Evolutionary conservation across 2,888 invertebrate genomes (phyloP).

Genomic region (Campoletis raptor): DNA sequence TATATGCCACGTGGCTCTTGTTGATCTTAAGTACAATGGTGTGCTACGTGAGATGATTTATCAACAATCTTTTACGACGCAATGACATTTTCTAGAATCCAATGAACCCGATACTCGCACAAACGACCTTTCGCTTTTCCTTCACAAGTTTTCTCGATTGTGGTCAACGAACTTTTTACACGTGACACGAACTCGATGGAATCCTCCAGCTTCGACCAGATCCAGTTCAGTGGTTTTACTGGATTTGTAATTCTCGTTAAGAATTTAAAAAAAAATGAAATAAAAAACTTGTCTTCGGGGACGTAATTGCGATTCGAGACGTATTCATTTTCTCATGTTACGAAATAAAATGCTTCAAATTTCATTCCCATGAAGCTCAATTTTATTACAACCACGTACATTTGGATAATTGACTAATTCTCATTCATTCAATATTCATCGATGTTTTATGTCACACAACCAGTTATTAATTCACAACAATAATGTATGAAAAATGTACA

Average conservation of each 20-base stretch:
- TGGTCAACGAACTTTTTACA: slow-evolving; percentile 56
- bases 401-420: background rate
- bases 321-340: slow-evolving; percentile 37
- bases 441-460: background rate
- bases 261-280: no score
- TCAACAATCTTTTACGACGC: slow-evolving; percentile 37
- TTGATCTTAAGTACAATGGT: background rate
- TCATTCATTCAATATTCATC: background rate
- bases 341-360: background rate
- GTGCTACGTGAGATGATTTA: slow-evolving; percentile 50
- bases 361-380: background rate
- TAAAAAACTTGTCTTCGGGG: slow-evolving; percentile 38
- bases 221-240: slow-evolving; percentile 29
- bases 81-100: slow-evolving; percentile 30
- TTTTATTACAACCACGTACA: background rate
- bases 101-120: slow-evolving; percentile 52
- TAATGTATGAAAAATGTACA: background rate
- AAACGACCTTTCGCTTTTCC: slow-evolving; percentile 64
- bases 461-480: slow-evolving; percentile 43
- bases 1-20: slow-evolving; percentile 15
- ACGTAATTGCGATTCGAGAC: slow-evolving; percentile 31
- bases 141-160: slow-evolving; percentile 49
- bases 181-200: slow-evolving; percentile 14
- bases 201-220: slow-evolving; percentile 17
- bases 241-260: background rate